Conservation (phyloP, 2,888 invertebrate species). For the Stenolophus ochropezus region DNA sequence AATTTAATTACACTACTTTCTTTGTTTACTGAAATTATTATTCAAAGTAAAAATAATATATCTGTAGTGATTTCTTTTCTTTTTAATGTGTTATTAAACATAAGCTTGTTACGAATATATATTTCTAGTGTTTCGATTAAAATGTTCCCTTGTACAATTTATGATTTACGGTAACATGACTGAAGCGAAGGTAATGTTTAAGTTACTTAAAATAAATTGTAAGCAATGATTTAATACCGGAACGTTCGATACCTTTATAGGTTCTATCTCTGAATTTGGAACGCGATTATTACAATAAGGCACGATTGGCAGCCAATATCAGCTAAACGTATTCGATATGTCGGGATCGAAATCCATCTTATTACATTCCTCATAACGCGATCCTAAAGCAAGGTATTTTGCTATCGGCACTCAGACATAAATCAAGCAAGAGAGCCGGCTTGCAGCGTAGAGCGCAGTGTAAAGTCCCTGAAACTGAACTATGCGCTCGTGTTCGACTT, state of each 20-base stretch:
- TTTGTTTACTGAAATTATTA: no score
- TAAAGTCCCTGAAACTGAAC: neutral
- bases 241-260: neutral
- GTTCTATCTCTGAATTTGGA: neutral
- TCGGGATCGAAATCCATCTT: neutral
- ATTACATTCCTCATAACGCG: constrained; percentile 7
- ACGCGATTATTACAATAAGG: neutral
- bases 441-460: neutral
- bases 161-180: no score
- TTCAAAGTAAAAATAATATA: no score
- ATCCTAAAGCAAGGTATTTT: neutral
- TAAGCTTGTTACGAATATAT: no score
- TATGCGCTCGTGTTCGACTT: neutral
- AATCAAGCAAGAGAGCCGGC: neutral
- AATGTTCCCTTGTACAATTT: no score
- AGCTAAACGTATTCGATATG: neutral
- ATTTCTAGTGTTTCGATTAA: no score
- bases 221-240: neutral
- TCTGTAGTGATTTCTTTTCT: no score
- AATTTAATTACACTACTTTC: no score
- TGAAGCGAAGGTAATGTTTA: no score
- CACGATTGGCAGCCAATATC: constrained; percentile 2
- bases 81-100: no score
- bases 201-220: neutral
- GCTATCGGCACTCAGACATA: neutral